These are phyloP conservation scores for Polietes domitor DNA, from an alignment of 2,888 invertebrate genomes.

Conservation along the genomic window DNA sequence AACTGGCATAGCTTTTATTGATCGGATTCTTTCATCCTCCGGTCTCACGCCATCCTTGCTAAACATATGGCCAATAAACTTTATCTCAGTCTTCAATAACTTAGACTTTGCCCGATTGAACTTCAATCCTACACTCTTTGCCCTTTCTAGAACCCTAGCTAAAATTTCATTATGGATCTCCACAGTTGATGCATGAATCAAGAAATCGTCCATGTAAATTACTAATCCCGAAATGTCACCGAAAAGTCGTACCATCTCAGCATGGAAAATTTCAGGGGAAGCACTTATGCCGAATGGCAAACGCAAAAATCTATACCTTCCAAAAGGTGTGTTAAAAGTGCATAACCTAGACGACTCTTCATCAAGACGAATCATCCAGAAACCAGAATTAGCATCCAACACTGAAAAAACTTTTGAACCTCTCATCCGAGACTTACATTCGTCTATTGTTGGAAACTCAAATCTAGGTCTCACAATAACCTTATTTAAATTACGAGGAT, in stretches of 20 bases:
- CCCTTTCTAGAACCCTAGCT: background rate
- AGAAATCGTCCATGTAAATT: slow-evolving; percentile 4
- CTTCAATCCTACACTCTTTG: slow-evolving; percentile 63
- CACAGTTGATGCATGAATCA: slow-evolving; percentile 6
- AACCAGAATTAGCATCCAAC: slow-evolving; percentile 43
- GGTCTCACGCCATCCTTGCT: slow-evolving; percentile 35
- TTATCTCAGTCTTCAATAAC: slow-evolving; percentile 1
- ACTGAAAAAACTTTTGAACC: slow-evolving; percentile 37
- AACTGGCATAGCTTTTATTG: slow-evolving; percentile 55
- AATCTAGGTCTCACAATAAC: slow-evolving; percentile 3
- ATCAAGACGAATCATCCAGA: slow-evolving; percentile 27
- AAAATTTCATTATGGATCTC: background rate
- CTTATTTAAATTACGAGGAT: slow-evolving; percentile 41
- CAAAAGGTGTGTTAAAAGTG: slow-evolving; percentile 49
- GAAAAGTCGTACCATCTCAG: slow-evolving; percentile 29
- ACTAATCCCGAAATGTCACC: background rate
- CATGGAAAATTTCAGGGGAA: slow-evolving; percentile 44
- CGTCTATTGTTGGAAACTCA: slow-evolving; percentile 37
- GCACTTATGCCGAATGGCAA: slow-evolving; percentile 41
- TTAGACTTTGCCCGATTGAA: slow-evolving; percentile 70
- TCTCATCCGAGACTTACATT: slow-evolving; percentile 39
- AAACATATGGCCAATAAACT: slow-evolving; percentile 52
- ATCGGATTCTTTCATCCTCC: slow-evolving; percentile 59
- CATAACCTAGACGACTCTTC: slow-evolving; percentile 30
- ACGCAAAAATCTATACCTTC: slow-evolving; percentile 40